phyloP scores from a whole-genome alignment of 2,797 vertebrate genomes.

The Lithobates sylvaticus region DNA sequence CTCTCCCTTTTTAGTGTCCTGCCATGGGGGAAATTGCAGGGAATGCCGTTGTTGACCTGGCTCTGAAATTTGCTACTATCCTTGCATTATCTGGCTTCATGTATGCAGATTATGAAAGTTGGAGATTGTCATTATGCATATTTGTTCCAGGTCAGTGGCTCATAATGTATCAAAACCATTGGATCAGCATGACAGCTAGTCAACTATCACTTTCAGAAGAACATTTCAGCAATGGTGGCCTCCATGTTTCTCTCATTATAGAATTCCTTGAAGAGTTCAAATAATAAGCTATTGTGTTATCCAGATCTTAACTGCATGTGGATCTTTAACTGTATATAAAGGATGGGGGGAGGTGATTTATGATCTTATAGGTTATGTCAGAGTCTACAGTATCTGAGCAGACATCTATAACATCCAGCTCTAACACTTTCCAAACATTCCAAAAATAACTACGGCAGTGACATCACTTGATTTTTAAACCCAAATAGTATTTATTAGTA shows the following conservation, averaged over 20 bases:
- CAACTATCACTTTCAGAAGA: not conserved
- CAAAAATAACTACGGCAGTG: slow-evolving; percentile 32
- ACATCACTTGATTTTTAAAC: slow-evolving; percentile 31
- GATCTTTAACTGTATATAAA: not conserved
- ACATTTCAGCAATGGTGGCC: not conserved
- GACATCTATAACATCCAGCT: slow-evolving; percentile 13
- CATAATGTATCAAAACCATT: not conserved
- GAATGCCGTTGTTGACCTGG: too few species aligned
- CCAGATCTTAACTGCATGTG: not conserved
- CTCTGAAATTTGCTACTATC: too few species aligned
- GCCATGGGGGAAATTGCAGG: too few species aligned
- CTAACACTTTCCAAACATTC: slow-evolving; percentile 14
- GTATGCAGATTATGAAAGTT: too few species aligned
- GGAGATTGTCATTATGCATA: too few species aligned
- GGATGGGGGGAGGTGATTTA: slow-evolving; percentile 6
- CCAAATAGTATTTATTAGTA: slow-evolving; percentile 46
- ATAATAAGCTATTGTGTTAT: not conserved
- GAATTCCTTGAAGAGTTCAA: not conserved
- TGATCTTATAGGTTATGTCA: slow-evolving; percentile 20
- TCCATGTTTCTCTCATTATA: not conserved
- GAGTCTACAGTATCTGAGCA: not conserved
- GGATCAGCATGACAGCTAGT: not conserved
- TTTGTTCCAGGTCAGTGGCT: too few species aligned
- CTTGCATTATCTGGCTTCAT: too few species aligned
- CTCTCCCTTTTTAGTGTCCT: too few species aligned